A percentile compares a stretch with the other conserved stretches of the same genome.
These are phyloP conservation scores for Phlogophora meticulosa DNA, from an alignment of 2,888 invertebrate species.

Conservation along the genomic window DNA sequence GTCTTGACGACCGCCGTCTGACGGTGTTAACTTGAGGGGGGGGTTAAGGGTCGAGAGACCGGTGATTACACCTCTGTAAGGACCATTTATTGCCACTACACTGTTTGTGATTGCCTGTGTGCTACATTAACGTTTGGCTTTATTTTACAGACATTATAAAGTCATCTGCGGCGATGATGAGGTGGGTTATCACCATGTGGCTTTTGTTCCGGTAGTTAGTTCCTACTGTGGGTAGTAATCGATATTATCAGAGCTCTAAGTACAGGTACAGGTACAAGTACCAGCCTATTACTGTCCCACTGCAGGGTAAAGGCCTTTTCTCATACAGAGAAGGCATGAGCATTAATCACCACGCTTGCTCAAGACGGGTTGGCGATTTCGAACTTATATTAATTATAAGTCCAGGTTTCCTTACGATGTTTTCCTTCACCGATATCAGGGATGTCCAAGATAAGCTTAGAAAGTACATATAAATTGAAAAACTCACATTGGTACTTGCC, in stretches of 20 bases:
- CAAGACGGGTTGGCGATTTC: no score
- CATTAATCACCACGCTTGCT: no score
- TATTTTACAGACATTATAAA: conserved; percentile 59
- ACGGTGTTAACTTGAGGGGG: conserved; percentile 77
- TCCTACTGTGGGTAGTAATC: conserved; percentile 5
- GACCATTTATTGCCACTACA: conserved; percentile 75
- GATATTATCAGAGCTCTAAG: not conserved
- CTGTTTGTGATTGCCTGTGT: conserved; percentile 77
- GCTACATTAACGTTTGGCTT: conserved; percentile 62
- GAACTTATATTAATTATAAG: no score
- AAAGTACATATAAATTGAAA: no score
- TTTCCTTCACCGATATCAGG: no score
- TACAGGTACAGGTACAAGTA: no score
- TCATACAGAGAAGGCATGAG: no score
- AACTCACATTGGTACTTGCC: no score
- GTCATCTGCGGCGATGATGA: conserved; percentile 51
- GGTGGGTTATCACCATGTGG: conserved; percentile 18
- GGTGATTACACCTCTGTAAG: conserved; percentile 76
- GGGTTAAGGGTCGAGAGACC: conserved; percentile 74
- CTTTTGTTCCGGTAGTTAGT: conserved; percentile 8
- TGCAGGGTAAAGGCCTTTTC: no score
- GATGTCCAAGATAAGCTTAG: no score
- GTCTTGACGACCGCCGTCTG: conserved; percentile 78
- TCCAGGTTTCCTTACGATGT: no score
- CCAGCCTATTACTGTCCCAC: no score